Percentiles rank a stretch among this genome's conserved stretches.
phyloP scores from a whole-genome alignment of 2,888 invertebrate species.

The Herminia tarsipennalis region DNA sequence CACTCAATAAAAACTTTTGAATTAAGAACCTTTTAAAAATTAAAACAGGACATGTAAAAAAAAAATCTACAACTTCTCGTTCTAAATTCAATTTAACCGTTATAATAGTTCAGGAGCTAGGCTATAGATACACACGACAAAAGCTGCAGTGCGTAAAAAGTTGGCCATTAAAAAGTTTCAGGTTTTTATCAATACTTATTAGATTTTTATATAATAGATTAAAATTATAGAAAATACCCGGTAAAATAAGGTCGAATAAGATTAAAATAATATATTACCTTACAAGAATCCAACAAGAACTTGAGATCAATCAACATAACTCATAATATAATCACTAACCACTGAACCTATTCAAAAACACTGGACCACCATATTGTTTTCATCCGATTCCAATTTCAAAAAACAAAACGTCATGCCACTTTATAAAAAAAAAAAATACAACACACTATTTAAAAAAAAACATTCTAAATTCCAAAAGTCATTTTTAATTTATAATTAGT shows the following conservation, averaged over 20 bases:
- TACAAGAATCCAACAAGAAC: slow-evolving; percentile 66
- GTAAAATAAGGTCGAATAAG: slow-evolving; percentile 3
- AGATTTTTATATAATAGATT: background rate
- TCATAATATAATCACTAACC: slow-evolving; percentile 50
- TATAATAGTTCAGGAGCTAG: too few relatives aligned
- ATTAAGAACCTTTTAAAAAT: too few relatives aligned
- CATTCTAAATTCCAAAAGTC: slow-evolving; percentile 12
- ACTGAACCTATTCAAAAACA: slow-evolving; percentile 26
- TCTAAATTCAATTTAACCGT: too few relatives aligned
- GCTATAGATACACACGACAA: too few relatives aligned
- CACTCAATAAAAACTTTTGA: too few relatives aligned
- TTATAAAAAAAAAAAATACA: slow-evolving; percentile 4
- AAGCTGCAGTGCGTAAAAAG: too few relatives aligned
- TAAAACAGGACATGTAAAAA: too few relatives aligned
- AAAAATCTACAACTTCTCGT: too few relatives aligned
- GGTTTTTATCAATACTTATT: background rate
- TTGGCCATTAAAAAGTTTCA: background rate
- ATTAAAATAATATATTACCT: slow-evolving; percentile 51
- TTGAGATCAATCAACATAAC: slow-evolving; percentile 45
- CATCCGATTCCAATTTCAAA: slow-evolving; percentile 25
- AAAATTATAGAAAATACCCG: background rate
- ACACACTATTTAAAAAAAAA: slow-evolving; percentile 17
- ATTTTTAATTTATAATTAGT: slow-evolving; percentile 21
- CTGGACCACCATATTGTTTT: slow-evolving; percentile 29
- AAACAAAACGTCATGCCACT: slow-evolving; percentile 32